phyloP scores from a whole-genome alignment of 2,797 vertebrate species.

The Garrulus glandarius region DNA sequence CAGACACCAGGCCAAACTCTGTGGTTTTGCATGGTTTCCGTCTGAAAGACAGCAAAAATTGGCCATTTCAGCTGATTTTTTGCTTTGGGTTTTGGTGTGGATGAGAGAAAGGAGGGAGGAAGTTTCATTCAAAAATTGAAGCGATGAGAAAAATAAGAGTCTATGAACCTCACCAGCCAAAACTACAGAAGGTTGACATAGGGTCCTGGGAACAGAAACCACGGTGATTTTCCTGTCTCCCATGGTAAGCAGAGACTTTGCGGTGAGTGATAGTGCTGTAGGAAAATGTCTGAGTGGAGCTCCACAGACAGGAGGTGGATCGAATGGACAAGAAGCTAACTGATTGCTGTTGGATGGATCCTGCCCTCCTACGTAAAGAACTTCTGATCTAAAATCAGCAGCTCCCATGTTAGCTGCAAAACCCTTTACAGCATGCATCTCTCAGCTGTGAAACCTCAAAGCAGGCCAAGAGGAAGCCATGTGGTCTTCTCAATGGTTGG shows the following conservation, averaged over 20 bases:
- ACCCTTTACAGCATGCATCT: not conserved
- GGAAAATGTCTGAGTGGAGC: not conserved
- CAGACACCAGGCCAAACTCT: conserved; percentile 39
- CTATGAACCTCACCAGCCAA: not conserved
- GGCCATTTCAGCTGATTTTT: conserved; percentile 53
- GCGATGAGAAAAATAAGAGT: not conserved
- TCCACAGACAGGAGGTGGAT: not conserved
- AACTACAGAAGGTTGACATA: conserved; percentile 31
- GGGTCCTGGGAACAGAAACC: conserved; percentile 57
- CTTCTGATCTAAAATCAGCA: not conserved
- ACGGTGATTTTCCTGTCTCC: conserved; percentile 34
- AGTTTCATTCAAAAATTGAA: conserved; percentile 51
- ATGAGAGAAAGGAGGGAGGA: not conserved
- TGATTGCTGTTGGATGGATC: not conserved
- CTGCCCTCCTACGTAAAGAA: not conserved
- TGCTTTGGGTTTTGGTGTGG: conserved; percentile 26
- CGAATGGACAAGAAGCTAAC: not conserved
- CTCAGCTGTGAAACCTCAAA: conserved; percentile 20
- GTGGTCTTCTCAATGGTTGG: conserved; percentile 12
- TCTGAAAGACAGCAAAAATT: conserved; percentile 34
- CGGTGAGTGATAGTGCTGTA: not conserved
- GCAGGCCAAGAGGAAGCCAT: not conserved
- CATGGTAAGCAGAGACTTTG: conserved; percentile 32
- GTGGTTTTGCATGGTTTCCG: conserved; percentile 57
- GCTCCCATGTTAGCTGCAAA: not conserved